Base-by-base conservation (phyloP, 2,113 vertebrate genomes). In the Phaethon lepturus region DNA sequence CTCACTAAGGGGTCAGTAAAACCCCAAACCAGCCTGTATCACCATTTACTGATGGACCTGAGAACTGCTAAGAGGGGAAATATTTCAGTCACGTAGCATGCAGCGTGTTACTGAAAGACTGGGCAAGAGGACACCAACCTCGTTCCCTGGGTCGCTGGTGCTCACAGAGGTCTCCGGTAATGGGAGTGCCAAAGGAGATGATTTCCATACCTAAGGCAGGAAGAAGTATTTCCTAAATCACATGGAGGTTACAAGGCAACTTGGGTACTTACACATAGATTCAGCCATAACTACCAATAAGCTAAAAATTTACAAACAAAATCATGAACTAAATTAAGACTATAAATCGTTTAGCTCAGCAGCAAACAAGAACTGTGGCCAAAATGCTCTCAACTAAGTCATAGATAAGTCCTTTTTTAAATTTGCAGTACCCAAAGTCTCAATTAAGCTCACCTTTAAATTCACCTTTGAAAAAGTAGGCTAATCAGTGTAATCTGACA, bases 171-270 rank as follows among this genome's bases (percentile, higher is more conserved):
- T 25, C 35, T 13, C 8, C 13, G 0, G 3, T 15, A 26, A 77
- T 4, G 4, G 17, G 4, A 24, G 4, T 23, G 24, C 28, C n/a
- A 80, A 47, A 80, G 28, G 15, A 95, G n/a, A 16, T n/a, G 18
- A n/a, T 66, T 94, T 90, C 42, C 19, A 8, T 13, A 17, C 11
- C 23, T n/a, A 44, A 64, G 55, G 17, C 31, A 53, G 4, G 33
- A 13, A 56, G 8, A 69, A 72, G 2, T 45, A 11, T 55, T 75
- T 72, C 53, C 28, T 55, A 59, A 75, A 72, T 59, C 76, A 45
- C 13, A 16, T 17, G 5, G 0, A 0, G n/a, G 11, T 19, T 74
- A 26, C 16, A 7, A 35, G 52, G 14, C 4, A 69, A 29, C 13
- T 49, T 42, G 26, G 1, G 6, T 69, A 35, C 47, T 40, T 35